phyloP scores from a whole-genome alignment of 2,888 invertebrate genomes.

The Acanthosoma haemorrhoidale region DNA sequence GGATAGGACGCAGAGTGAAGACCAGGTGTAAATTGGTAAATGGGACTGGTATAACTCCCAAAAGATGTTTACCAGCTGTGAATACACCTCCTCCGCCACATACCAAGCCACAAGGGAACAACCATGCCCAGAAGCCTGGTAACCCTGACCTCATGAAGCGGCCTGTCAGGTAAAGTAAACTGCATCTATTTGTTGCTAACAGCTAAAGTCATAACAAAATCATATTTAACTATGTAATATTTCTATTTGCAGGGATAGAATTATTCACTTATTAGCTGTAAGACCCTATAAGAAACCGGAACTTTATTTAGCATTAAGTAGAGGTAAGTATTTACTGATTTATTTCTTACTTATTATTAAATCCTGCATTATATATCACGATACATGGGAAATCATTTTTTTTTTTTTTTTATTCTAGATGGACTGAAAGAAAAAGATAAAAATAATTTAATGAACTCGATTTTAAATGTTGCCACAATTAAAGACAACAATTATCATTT shows the following conservation, averaged over 20 bases:
- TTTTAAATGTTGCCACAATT: conserved; percentile 59
- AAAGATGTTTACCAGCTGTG: conserved; percentile 45
- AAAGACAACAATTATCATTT: conserved; percentile 87
- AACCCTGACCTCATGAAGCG: conserved; percentile 62
- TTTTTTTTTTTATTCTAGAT: conserved; percentile 57
- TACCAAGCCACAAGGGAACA: conserved; percentile 51
- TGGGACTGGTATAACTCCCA: conserved; percentile 36
- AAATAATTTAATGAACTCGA: conserved; percentile 65
- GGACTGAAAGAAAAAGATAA: conserved; percentile 81
- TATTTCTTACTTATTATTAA: not conserved
- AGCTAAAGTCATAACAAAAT: not conserved
- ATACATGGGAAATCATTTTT: too few species aligned
- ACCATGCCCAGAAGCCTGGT: conserved; percentile 46
- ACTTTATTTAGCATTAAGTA: conserved; percentile 70
- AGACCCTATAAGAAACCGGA: conserved; percentile 92
- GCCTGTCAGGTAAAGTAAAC: conserved; percentile 57
- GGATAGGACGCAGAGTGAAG: conserved; percentile 83
- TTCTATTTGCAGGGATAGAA: conserved; percentile 69
- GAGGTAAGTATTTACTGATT: conserved; percentile 55
- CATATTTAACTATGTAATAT: not conserved
- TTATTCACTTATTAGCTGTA: conserved; percentile 88
- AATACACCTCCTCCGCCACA: conserved; percentile 42
- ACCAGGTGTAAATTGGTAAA: conserved; percentile 42
- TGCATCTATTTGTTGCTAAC: not conserved
- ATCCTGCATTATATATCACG: too few species aligned